Evolutionary conservation across 2,797 vertebrate species (phyloP).

Genomic region (Micropoecilia bifurca): DNA sequence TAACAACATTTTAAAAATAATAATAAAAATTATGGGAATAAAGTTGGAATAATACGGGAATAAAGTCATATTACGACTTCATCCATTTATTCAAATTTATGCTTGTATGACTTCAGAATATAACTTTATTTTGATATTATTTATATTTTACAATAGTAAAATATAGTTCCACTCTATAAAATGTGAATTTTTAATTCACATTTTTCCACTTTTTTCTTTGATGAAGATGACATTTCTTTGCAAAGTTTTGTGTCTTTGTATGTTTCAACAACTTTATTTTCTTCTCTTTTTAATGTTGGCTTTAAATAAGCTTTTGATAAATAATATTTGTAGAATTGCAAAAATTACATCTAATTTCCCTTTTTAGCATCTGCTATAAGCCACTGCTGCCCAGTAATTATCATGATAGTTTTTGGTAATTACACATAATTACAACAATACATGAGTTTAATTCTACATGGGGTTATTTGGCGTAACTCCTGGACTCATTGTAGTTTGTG

Average conservation of each 20-base stretch:
- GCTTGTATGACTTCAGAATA: too few relatives aligned
- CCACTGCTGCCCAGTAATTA: not conserved
- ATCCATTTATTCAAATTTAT: too few relatives aligned
- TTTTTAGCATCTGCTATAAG: not conserved
- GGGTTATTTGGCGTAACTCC: not conserved
- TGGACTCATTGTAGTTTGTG: not conserved
- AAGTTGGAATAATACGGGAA: too few relatives aligned
- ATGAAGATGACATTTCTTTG: too few relatives aligned
- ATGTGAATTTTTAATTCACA: too few relatives aligned
- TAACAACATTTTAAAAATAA: too few relatives aligned
- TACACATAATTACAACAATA: not conserved
- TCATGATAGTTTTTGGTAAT: not conserved
- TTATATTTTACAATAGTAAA: too few relatives aligned
- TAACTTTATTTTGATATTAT: too few relatives aligned
- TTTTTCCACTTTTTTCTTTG: too few relatives aligned
- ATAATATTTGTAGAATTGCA: not conserved
- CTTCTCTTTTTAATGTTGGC: not conserved
- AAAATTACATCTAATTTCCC: not conserved
- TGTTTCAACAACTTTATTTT: not conserved
- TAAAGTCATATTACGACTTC: too few relatives aligned
- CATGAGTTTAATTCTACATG: not conserved
- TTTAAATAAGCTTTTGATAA: not conserved
- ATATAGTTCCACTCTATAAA: too few relatives aligned
- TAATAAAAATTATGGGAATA: too few relatives aligned
- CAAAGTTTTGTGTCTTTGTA: not conserved